A percentile compares a stretch with the other conserved stretches of the same genome.
Evolutionary conservation across 2,113 vertebrate species (phyloP).

Genomic region (Pedetes capensis): DNA sequence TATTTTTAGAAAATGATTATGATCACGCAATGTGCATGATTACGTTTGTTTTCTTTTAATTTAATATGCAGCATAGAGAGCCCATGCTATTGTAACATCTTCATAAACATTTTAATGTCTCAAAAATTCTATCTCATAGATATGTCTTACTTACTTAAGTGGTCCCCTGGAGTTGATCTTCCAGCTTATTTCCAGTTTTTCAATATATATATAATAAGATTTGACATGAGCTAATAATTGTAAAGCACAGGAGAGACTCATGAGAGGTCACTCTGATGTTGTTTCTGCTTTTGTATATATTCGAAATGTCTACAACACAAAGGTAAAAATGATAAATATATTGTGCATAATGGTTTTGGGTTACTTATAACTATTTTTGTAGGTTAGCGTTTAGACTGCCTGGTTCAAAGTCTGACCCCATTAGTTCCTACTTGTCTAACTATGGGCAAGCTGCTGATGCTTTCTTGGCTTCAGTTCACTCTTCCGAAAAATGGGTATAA

Average conservation of each 20-base stretch:
- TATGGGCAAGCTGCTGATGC: not conserved
- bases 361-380: slow-evolving; percentile 11
- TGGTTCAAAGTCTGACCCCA: not conserved
- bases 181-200: slow-evolving; percentile 25
- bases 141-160: not conserved
- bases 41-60: not conserved
- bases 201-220: not conserved
- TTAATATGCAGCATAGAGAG: slow-evolving; percentile 16
- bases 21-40: slow-evolving; percentile 6
- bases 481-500: slow-evolving; percentile 12
- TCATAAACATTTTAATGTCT: slow-evolving; percentile 28
- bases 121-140: slow-evolving; percentile 21
- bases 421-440: not conserved
- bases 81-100: not conserved
- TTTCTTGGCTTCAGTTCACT: not conserved
- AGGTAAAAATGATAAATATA: slow-evolving; percentile 4
- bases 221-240: not conserved
- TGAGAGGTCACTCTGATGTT: not conserved
- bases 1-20: slow-evolving; percentile 35
- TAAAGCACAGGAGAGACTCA: slow-evolving; percentile 18
- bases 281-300: slow-evolving; percentile 32
- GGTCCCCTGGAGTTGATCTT: not conserved
- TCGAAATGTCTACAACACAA: slow-evolving; percentile 11
- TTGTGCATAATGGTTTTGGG: not conserved
- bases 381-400: not conserved